Base-by-base conservation (phyloP, 2,888 invertebrate genomes). In the Tetranychus piercei region DNA sequence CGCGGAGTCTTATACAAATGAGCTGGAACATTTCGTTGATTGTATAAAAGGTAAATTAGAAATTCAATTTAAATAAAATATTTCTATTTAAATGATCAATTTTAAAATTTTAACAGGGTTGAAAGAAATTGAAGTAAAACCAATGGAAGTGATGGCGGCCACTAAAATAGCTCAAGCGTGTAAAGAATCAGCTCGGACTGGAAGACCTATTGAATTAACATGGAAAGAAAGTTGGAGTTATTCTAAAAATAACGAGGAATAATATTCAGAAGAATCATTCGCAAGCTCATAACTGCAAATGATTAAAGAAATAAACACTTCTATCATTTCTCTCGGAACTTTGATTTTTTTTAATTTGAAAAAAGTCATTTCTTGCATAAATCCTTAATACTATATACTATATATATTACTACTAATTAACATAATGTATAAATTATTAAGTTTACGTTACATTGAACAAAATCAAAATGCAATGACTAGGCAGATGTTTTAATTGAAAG, bases 1-100 rank as follows among this genome's bases (percentile, higher is more conserved):
- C 80, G 82, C 80, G 77, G 81, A 83, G 66, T 86, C 84, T 0
- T 88, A 88, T 80, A 80, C 81, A 69, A 78, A 79, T 1, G 87
- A 87, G 79, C 81, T 87, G 78, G 85, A 87, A n/a, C 87, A 87
- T 79, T 88, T 88, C 80, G 79, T 88, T 43, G 45, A 71, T 20
- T 71, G 71, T 45, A 44, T 71, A 9, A 71, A 71, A 71, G 71
- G 71, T 45, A 43, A 15, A 20, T 69, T 23, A 22, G 4, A 67
- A n/a, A n/a, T 2, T 22, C 11, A 66, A 18, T 67, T n/a, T 22
- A 8, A n/a, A 20, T 69, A 1, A 22, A n/a, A 11, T 20, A 4
- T 6, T 8, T 20, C 6, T 69, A n/a, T 1, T 69, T 23, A 20
- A 23, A 11, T 5, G 23, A 23, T 20, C 5, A 1, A 11, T 22